These are phyloP conservation scores for Odocoileus virginianus DNA, from an alignment of 2,113 vertebrate genomes.

Conservation along the genomic window DNA sequence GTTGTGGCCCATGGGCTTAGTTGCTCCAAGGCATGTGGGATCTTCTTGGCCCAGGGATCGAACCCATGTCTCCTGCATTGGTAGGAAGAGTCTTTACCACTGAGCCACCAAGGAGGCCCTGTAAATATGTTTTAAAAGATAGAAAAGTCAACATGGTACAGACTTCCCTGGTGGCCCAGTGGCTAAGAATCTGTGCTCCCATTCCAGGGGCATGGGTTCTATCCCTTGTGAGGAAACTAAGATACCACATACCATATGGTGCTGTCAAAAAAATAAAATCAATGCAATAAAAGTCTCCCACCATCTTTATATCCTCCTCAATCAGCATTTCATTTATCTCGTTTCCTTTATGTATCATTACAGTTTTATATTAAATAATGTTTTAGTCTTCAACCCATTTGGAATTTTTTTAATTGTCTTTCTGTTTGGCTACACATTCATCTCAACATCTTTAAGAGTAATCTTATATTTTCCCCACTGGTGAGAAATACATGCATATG, in stretches of 20 bases:
- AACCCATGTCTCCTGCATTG: not conserved
- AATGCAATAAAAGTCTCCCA: not conserved
- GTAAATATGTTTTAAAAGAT: not conserved
- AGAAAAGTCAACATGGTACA: not conserved
- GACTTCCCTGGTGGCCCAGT: not conserved
- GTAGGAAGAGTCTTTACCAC: not conserved
- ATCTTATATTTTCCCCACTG: not conserved
- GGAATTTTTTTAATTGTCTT: not conserved
- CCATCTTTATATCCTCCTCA: not conserved
- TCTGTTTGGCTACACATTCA: not conserved
- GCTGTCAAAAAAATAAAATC: not conserved
- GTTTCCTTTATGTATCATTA: not conserved
- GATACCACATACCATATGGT: not conserved
- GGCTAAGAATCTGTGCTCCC: not conserved
- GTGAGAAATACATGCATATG: not conserved
- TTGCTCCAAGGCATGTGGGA: not conserved
- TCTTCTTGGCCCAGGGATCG: not conserved
- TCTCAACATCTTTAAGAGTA: not conserved
- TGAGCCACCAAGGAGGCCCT: not conserved
- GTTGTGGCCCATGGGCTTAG: not conserved
- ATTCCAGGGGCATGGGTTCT: not conserved
- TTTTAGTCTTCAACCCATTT: not conserved
- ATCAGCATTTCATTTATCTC: not conserved
- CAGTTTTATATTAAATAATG: not conserved
- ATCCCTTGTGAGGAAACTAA: not conserved